phyloP scores from a whole-genome alignment of 2,113 vertebrate genomes.

The Sebastes schlegelii region DNA sequence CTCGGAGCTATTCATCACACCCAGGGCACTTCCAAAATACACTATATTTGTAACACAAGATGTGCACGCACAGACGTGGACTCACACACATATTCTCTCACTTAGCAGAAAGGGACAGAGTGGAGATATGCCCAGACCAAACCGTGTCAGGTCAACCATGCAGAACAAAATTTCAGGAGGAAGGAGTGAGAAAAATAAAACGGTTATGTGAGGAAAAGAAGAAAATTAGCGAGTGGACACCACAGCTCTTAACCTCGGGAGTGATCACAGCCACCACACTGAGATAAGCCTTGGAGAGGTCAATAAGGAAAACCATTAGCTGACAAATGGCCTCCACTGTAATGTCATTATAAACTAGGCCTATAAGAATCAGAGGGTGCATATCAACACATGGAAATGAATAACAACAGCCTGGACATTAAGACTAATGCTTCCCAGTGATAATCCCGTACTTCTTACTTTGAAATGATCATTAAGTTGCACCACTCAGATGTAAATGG shows the following conservation, averaged over 20 bases:
- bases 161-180: conserved; percentile 18
- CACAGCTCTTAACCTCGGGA: conserved; percentile 38
- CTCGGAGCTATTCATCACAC: conserved; percentile 37
- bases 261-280: conserved; percentile 54
- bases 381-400: conserved; percentile 55
- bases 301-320: conserved; percentile 71
- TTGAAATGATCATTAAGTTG: conserved; percentile 52
- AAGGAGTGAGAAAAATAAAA: conserved; percentile 17
- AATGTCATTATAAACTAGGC: conserved; percentile 53
- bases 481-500: conserved; percentile 50
- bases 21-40: conserved; percentile 14
- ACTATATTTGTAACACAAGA: conserved; percentile 7
- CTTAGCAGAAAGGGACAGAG: background rate
- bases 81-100: conserved; percentile 5
- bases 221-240: conserved; percentile 37
- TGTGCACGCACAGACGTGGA: background rate
- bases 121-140: conserved; percentile 5
- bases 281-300: conserved; percentile 69
- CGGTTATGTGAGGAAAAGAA: conserved; percentile 24
- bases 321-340: conserved; percentile 60
- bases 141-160: conserved; percentile 29
- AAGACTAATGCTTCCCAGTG: conserved; percentile 44
- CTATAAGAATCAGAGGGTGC: conserved; percentile 41
- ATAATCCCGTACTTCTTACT: conserved; percentile 48
- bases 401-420: conserved; percentile 44